A percentile compares a stretch with the other conserved stretches of the same genome.
These are phyloP conservation scores for Phyllotis vaccarum DNA, from an alignment of 2,797 vertebrate genomes.

Conservation along the genomic window DNA sequence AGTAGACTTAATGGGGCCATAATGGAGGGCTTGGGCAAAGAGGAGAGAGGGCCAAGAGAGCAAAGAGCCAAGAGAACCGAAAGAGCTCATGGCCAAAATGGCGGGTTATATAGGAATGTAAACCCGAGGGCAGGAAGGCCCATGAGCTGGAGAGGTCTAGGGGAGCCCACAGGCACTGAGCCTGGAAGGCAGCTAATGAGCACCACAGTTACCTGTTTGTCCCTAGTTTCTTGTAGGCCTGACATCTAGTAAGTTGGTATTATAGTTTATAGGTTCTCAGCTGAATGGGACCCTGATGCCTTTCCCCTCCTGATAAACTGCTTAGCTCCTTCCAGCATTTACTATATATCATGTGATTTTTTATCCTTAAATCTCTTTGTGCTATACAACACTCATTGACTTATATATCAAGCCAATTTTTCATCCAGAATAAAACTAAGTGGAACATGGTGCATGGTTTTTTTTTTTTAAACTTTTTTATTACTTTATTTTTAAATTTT, in stretches of 20 bases:
- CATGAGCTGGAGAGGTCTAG: not conserved
- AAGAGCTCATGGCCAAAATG: not conserved
- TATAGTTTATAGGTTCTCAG: not conserved
- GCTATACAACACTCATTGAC: not conserved
- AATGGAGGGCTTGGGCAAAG: not conserved
- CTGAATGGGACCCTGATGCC: not conserved
- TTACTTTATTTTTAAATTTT: not conserved
- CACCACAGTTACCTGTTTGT: not conserved
- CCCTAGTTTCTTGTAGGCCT: not conserved
- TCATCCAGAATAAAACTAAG: not conserved
- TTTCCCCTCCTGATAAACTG: not conserved
- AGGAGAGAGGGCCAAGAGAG: not conserved
- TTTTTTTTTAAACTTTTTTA: not conserved
- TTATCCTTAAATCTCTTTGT: not conserved
- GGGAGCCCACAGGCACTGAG: not conserved
- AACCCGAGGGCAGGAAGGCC: not conserved
- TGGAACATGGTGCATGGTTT: not conserved
- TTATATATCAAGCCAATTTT: not conserved
- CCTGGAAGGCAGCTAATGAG: not conserved
- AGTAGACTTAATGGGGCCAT: not conserved
- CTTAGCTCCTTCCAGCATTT: not conserved
- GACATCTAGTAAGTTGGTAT: not conserved
- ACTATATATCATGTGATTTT: not conserved
- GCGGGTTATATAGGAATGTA: not conserved
- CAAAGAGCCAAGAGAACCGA: not conserved